Evolutionary conservation across 1,140 invertebrate species (phyloP).

Genomic region (Phocides pigmalion): DNA sequence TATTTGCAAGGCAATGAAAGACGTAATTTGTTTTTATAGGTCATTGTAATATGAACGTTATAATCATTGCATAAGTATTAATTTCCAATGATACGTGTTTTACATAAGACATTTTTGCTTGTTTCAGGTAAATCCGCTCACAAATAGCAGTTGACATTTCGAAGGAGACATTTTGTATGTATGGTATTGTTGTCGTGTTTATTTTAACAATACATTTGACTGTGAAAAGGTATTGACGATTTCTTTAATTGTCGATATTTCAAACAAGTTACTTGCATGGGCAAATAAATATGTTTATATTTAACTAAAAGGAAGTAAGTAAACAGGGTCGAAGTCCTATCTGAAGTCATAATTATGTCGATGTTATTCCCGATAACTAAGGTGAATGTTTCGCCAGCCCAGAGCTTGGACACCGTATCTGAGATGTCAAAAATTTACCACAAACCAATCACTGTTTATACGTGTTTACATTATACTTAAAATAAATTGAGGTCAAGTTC

Average conservation of each 20-base stretch:
- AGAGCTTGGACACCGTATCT: too few species aligned
- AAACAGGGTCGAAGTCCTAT: too few species aligned
- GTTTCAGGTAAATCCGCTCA: slow-evolving; percentile 12
- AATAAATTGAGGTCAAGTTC: background rate
- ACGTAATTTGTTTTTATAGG: background rate
- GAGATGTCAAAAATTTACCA: too few species aligned
- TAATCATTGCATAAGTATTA: background rate
- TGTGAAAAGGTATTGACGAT: too few species aligned
- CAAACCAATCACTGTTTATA: background rate
- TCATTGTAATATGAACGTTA: background rate
- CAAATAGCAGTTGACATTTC: background rate
- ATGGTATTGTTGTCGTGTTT: background rate
- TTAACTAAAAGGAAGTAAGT: too few species aligned
- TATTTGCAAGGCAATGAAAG: background rate
- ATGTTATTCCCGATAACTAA: too few species aligned
- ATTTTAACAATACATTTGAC: too few species aligned
- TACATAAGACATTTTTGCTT: background rate
- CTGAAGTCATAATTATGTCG: too few species aligned
- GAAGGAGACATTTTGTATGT: background rate
- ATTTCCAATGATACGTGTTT: background rate
- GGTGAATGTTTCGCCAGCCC: too few species aligned
- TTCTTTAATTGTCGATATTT: too few species aligned
- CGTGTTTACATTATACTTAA: background rate
- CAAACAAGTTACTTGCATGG: too few species aligned
- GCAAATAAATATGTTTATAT: too few species aligned